phyloP scores from a whole-genome alignment of 2,888 invertebrate genomes.

The Limnephilus lunatus region DNA sequence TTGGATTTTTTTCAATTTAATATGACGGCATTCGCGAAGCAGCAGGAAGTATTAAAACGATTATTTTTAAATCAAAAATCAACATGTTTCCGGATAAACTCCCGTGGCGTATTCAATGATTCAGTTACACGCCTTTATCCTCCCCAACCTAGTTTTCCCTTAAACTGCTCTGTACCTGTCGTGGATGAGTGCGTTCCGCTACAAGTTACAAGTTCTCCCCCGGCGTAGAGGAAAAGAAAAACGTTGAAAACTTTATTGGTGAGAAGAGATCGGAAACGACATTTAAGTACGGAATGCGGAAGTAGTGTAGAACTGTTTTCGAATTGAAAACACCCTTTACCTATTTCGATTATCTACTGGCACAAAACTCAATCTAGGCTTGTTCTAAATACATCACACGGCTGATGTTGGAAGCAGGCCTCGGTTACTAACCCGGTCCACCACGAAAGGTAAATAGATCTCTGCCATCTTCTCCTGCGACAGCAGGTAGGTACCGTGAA shows the following conservation, averaged over 20 bases:
- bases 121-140: background rate
- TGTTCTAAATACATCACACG: background rate
- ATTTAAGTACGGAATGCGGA: background rate
- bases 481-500: background rate
- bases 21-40: background rate
- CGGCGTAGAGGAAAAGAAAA: background rate
- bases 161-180: background rate
- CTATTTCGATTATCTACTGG: background rate
- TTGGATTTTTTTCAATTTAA: background rate
- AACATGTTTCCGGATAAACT: background rate
- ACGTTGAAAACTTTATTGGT: background rate
- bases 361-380: background rate
- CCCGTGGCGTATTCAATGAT: background rate
- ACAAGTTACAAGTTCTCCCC: background rate
- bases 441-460: slow-evolving; percentile 2
- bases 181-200: background rate
- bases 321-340: background rate
- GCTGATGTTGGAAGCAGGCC: background rate
- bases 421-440: background rate
- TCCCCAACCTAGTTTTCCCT: background rate
- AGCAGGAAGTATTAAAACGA: background rate
- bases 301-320: background rate
- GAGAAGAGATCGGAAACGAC: background rate
- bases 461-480: background rate
- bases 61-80: background rate